phyloP scores from a whole-genome alignment of 2,797 vertebrate species.

The Platyrinchus mystaceus region DNA sequence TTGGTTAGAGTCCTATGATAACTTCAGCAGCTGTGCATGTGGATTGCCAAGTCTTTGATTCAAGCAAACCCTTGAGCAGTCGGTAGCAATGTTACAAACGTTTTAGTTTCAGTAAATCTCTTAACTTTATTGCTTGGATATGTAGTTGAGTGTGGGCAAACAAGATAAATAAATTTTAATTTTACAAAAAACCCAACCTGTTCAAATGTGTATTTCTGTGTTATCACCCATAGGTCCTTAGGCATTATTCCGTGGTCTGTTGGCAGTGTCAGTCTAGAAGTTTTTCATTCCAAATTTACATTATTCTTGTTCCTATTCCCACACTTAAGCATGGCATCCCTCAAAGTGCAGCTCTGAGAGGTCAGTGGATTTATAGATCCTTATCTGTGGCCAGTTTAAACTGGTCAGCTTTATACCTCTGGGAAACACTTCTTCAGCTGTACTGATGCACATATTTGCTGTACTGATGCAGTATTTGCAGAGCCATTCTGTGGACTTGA shows the following conservation, averaged over 20 bases:
- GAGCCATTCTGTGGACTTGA: not conserved
- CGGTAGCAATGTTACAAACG: not conserved
- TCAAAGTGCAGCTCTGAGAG: not conserved
- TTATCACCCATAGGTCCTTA: not conserved
- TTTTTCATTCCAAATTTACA: not conserved
- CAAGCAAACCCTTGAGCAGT: not conserved
- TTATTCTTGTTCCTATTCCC: not conserved
- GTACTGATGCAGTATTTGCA: fast-evolving
- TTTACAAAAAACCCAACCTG: not conserved
- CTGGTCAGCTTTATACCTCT: not conserved
- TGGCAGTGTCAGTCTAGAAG: not conserved
- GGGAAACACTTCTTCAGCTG: not conserved
- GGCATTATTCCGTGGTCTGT: not conserved
- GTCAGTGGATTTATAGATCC: not conserved
- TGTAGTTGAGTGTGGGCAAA: not conserved
- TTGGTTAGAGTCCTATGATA: not conserved
- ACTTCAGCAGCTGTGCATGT: not conserved
- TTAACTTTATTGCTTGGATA: not conserved
- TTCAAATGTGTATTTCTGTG: not conserved
- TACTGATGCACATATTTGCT: fast-evolving
- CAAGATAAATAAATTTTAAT: not conserved
- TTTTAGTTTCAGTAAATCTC: not conserved
- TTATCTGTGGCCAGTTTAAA: not conserved
- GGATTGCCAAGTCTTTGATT: not conserved
- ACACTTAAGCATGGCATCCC: not conserved